Conservation (phyloP, 1,140 invertebrate genomes). For the Papilio glaucus region DNA sequence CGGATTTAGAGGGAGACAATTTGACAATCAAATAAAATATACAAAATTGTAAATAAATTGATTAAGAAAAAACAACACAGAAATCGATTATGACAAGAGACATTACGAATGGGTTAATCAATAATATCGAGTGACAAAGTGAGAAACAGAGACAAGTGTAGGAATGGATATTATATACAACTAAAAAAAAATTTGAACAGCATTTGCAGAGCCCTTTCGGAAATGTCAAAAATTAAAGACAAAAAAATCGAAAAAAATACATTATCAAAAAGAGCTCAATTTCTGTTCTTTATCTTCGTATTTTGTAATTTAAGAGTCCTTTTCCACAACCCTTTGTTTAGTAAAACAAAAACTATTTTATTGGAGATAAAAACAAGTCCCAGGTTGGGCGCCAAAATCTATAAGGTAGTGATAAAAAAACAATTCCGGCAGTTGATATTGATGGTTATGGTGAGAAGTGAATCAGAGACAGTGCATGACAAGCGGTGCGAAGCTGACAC, state of each 20-base stretch:
- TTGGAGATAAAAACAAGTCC: constrained; percentile 21
- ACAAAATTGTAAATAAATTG: constrained; percentile 50
- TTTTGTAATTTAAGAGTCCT: constrained; percentile 58
- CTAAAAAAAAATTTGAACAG: constrained; percentile 47
- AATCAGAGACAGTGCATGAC: constrained; percentile 52
- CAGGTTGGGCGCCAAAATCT: constrained; percentile 47
- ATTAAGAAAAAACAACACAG: constrained; percentile 60
- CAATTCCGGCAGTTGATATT: constrained; percentile 43
- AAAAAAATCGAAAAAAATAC: constrained; percentile 17
- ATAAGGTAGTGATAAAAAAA: constrained; percentile 39
- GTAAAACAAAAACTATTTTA: constrained; percentile 41
- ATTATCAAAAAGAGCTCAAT: constrained; percentile 56
- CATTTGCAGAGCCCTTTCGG: constrained; percentile 48
- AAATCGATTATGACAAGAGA: constrained; percentile 58
- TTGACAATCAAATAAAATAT: constrained; percentile 64
- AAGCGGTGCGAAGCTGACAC: constrained; percentile 36
- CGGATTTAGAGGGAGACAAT: constrained; percentile 80
- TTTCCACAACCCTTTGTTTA: constrained; percentile 77
- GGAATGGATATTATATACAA: constrained; percentile 73
- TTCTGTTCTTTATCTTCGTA: constrained; percentile 44
- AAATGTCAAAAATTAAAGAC: constrained; percentile 37
- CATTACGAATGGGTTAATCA: constrained; percentile 68
- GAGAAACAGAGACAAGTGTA: constrained; percentile 68
- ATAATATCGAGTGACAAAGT: constrained; percentile 57
- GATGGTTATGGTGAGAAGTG: constrained; percentile 46